Conservation (phyloP, 1,140 invertebrate species). For the Pinna nobilis region DNA sequence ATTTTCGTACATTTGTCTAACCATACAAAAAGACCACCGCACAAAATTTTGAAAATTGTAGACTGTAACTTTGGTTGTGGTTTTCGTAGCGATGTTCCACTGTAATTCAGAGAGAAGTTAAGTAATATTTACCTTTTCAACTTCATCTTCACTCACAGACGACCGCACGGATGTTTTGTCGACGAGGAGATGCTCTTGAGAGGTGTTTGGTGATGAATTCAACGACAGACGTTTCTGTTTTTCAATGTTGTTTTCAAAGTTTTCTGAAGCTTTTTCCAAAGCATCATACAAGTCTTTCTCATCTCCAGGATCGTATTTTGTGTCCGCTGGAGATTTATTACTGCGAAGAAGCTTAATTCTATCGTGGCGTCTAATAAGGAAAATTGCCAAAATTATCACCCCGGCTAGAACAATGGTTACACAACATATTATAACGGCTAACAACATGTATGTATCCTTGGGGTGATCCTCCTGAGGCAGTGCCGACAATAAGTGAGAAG, state of each 20-base stretch:
- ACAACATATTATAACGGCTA: constrained; percentile 61
- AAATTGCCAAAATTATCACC: constrained; percentile 62
- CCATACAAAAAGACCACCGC: too few relatives aligned
- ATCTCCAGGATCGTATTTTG: neutral
- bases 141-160: constrained; percentile 4
- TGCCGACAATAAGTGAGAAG: constrained; percentile 14
- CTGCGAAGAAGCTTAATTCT: constrained; percentile 31
- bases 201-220: constrained; percentile 1
- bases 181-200: constrained; percentile 7
- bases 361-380: constrained; percentile 56
- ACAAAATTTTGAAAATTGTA: too few relatives aligned
- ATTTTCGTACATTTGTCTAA: too few relatives aligned
- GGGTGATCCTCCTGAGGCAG: neutral
- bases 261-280: neutral
- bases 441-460: constrained; percentile 54
- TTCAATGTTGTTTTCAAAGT: neutral
- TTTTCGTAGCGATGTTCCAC: too few relatives aligned
- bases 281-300: constrained; percentile 9
- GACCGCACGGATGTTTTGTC: neutral
- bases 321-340: constrained; percentile 11
- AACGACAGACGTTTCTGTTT: neutral
- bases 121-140: constrained; percentile 16
- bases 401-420: constrained; percentile 62
- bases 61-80: too few relatives aligned
- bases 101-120: too few relatives aligned